These are phyloP conservation scores for Halictus ligatus DNA, from an alignment of 2,888 invertebrate genomes.

Conservation along the genomic window DNA sequence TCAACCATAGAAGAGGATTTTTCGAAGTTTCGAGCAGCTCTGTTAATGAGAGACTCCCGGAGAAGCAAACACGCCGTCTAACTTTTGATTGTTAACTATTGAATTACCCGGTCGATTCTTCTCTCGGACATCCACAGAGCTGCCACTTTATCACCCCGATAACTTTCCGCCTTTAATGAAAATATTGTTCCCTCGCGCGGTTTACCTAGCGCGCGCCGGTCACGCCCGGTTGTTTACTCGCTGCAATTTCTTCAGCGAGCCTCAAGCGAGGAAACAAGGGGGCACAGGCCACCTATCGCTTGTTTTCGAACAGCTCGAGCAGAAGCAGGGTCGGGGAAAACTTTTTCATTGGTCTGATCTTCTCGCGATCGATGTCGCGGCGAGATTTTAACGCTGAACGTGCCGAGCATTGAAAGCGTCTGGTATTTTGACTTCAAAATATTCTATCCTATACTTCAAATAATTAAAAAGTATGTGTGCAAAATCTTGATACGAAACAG, in stretches of 20 bases:
- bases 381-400: neutral
- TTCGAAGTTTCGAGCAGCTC: neutral
- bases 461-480: neutral
- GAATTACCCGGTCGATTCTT: neutral
- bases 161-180: constrained; percentile 20
- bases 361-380: constrained; percentile 27
- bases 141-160: neutral
- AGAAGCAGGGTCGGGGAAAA: neutral
- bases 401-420: neutral
- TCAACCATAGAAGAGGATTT: neutral
- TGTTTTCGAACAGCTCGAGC: neutral
- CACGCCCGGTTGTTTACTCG: neutral
- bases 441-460: rapidly evolving
- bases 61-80: neutral
- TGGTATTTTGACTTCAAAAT: neutral
- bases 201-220: neutral
- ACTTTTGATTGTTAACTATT: constrained; percentile 4
- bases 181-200: constrained; percentile 29
- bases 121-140: neutral
- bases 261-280: constrained; percentile 14
- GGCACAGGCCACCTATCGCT: neutral
- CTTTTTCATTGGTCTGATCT: constrained; percentile 19
- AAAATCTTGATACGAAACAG: too few species aligned
- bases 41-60: neutral
- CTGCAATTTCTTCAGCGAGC: constrained; percentile 12